Conservation (phyloP, 2,888 invertebrate genomes). For the Lasioglossum morio region DNA sequence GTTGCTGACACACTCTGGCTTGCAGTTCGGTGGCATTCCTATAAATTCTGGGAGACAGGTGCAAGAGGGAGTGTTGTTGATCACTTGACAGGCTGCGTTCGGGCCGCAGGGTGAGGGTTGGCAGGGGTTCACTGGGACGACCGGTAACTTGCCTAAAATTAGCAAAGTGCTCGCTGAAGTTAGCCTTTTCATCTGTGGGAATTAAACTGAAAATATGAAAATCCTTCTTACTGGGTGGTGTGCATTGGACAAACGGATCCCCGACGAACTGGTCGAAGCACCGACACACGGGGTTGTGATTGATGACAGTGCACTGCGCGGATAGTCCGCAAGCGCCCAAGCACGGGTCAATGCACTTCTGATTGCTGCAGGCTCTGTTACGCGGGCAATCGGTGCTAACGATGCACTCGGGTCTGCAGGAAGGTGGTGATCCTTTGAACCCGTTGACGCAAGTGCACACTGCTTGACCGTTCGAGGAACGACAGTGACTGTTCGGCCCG, state of each 20-base stretch:
- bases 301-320: slow-evolving; percentile 91
- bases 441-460: slow-evolving; percentile 91
- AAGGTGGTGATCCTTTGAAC: slow-evolving; percentile 89
- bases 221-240: slow-evolving; percentile 80
- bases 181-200: neutral
- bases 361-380: slow-evolving; percentile 91
- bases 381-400: slow-evolving; percentile 92
- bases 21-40: slow-evolving; percentile 91
- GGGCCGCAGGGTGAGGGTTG: slow-evolving; percentile 89
- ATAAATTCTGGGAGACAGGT: slow-evolving; percentile 89
- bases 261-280: slow-evolving; percentile 91
- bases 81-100: slow-evolving; percentile 87
- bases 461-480: slow-evolving; percentile 86
- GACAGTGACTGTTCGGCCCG: slow-evolving; percentile 91
- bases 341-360: slow-evolving; percentile 93
- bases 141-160: slow-evolving; percentile 67
- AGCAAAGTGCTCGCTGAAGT: neutral
- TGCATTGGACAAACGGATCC: slow-evolving; percentile 92
- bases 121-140: slow-evolving; percentile 85
- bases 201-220: neutral
- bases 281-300: slow-evolving; percentile 94
- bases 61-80: slow-evolving; percentile 88
- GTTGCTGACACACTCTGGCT: slow-evolving; percentile 91
- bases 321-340: slow-evolving; percentile 91
- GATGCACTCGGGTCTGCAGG: slow-evolving; percentile 93